A percentile compares a stretch with the other conserved stretches of the same genome.
Conservation (phyloP, 2,888 invertebrate genomes). For the Callyntrura guangdongensis region DNA sequence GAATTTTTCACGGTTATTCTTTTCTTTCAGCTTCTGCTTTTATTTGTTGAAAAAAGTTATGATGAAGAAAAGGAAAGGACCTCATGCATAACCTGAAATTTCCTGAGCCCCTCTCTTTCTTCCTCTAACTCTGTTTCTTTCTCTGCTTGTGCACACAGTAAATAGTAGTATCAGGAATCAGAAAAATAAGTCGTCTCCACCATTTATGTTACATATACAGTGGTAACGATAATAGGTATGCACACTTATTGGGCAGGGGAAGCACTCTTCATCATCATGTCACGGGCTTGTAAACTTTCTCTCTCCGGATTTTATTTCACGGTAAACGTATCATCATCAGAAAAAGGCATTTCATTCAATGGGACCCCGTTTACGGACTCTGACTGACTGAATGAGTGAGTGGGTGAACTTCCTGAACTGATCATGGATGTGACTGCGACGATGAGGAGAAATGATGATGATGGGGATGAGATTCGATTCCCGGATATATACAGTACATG, state of each 20-base stretch:
- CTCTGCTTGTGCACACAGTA: neutral
- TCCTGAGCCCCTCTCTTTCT: constrained; percentile 38
- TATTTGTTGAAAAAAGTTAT: constrained; percentile 35
- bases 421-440: constrained; percentile 1
- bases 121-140: no score
- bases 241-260: constrained; percentile 45
- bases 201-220: neutral
- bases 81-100: constrained; percentile 73
- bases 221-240: neutral
- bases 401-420: constrained; percentile 57
- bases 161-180: neutral
- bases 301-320: constrained; percentile 39
- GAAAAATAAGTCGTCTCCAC: constrained; percentile 21
- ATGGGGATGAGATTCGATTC: constrained; percentile 21
- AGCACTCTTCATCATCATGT: constrained; percentile 70
- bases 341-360: constrained; percentile 48
- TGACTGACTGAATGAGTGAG: constrained; percentile 55
- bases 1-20: constrained; percentile 48
- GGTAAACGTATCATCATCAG: constrained; percentile 52
- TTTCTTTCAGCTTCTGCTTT: neutral
- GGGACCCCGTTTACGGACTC: constrained; percentile 1
- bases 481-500: neutral
- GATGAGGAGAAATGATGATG: constrained; percentile 43
- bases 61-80: constrained; percentile 41
- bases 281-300: constrained; percentile 64